Base-by-base conservation (phyloP, 1,140 invertebrate genomes). In the Drosophila obscura region DNA sequence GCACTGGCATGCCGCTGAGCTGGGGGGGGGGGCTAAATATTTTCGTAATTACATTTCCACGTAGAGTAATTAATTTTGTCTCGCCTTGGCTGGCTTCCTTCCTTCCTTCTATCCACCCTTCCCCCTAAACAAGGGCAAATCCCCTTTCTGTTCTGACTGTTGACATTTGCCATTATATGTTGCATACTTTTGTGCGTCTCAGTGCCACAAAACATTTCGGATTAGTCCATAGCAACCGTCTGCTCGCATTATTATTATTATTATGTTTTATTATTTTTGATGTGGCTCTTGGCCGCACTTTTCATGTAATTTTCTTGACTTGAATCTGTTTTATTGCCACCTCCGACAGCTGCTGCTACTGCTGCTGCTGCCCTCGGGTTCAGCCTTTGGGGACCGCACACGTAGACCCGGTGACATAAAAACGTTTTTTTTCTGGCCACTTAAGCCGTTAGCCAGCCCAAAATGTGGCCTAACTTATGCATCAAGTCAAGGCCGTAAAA, bases 1-100 rank as follows among this genome's bases (percentile, higher is more conserved):
- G 5, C 26, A 28, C 61, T 68, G 78, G 78, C 82, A 77, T 85
- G 82, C 78, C 83, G 77, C 82, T 77, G 74, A 78, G 82, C 74
- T 82, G 69, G 66, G 82, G 9, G 35, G 35, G 5, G 26, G 62
- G 82, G 69, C 83, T 88, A 91, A 91, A 91, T 91, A 91, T 91
- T 91, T 91, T 91, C 90, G 85, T 91, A 91, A 91, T 91, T 91
- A 91, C 90, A 91, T 91, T 91, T 91, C 85, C 90, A 88, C 90
- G 90, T 83, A 77, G 85, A 91, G 90, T 91, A 91, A 91, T 91
- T 91, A 91, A 91, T 91, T 91, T 91, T 91, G 80, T 91, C 90
- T 88, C 74, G 73, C 77, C 76, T 74, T 88, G 71, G 62, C 73
- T 72, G 56, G 56, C 56, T 68, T 53, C 56, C 26, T 22, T 31